These are phyloP conservation scores for Meriones psammophilus DNA, from an alignment of 2,797 vertebrate genomes.

Conservation along the genomic window DNA sequence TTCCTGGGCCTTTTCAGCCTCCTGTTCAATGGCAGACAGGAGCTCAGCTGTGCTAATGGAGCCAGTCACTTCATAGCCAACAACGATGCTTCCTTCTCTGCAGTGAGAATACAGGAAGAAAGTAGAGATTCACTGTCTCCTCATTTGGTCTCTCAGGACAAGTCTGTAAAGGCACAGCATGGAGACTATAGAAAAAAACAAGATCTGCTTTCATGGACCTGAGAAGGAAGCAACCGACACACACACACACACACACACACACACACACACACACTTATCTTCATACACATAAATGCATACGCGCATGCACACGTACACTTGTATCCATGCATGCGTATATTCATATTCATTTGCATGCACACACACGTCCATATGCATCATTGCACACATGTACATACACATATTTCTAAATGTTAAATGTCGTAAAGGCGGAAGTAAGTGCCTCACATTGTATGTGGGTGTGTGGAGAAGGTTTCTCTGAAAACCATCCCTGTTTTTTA, in stretches of 20 bases:
- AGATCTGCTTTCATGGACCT: not conserved
- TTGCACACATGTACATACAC: too few relatives aligned
- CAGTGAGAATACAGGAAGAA: not conserved
- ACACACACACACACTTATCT: not conserved
- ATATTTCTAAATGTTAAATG: not conserved
- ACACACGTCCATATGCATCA: not conserved
- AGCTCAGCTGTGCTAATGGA: slow-evolving; percentile 68
- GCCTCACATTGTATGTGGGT: not conserved
- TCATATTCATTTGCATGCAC: not conserved
- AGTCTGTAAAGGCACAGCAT: accelerated
- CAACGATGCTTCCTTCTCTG: slow-evolving; percentile 61
- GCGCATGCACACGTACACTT: not conserved
- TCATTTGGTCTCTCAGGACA: not conserved
- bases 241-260: not conserved
- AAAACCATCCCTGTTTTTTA: too few relatives aligned
- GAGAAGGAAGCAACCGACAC: not conserved
- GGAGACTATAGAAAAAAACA: not conserved
- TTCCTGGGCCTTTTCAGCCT: not conserved
- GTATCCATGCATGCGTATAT: not conserved
- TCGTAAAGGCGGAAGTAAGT: not conserved
- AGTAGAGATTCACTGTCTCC: not conserved
- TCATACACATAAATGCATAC: not conserved
- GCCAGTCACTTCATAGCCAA: slow-evolving; percentile 75
- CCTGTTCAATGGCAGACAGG: slow-evolving; percentile 53
- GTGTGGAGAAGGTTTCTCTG: not conserved